Conservation (phyloP, 64 coral and sea anemone species). For the Catalaphyllia jardinei region DNA sequence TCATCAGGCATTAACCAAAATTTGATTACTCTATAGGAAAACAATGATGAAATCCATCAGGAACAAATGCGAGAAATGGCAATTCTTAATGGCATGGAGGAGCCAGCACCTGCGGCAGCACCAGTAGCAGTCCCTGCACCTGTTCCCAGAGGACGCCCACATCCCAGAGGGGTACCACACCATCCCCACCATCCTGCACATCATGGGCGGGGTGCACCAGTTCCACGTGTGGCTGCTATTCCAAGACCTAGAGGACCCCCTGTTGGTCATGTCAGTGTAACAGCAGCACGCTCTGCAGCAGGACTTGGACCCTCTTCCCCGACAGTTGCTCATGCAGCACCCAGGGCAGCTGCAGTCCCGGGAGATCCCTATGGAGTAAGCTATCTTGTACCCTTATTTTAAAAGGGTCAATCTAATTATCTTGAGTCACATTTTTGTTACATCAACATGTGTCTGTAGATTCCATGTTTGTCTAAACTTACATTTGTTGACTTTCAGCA, state of each 20-base stretch:
- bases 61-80: slow-evolving; percentile 99
- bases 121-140: slow-evolving; percentile 56
- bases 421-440: no score
- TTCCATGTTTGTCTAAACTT: no score
- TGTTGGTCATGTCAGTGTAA: slow-evolving; percentile 51
- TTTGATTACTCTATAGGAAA: slow-evolving; percentile 49
- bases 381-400: background rate
- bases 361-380: slow-evolving; percentile 75
- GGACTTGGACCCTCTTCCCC: slow-evolving; percentile 80
- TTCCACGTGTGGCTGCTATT: slow-evolving; percentile 51
- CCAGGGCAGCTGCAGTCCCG: slow-evolving; percentile 52
- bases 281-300: slow-evolving; percentile 78
- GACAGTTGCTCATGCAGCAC: slow-evolving; percentile 86
- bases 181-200: slow-evolving; percentile 48
- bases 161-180: slow-evolving; percentile 57
- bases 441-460: no score
- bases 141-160: slow-evolving; percentile 22
- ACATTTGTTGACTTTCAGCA: no score
- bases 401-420: no score
- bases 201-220: slow-evolving; percentile 66
- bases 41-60: slow-evolving; percentile 96
- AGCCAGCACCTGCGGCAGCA: slow-evolving; percentile 27
- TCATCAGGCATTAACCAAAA: background rate
- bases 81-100: slow-evolving; percentile 89
- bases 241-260: slow-evolving; percentile 63